Evolutionary conservation across 2,888 invertebrate species (phyloP), one percentile per base, ranked within the genome.

Genomic region (Eristalinus sepulchralis): DNA sequence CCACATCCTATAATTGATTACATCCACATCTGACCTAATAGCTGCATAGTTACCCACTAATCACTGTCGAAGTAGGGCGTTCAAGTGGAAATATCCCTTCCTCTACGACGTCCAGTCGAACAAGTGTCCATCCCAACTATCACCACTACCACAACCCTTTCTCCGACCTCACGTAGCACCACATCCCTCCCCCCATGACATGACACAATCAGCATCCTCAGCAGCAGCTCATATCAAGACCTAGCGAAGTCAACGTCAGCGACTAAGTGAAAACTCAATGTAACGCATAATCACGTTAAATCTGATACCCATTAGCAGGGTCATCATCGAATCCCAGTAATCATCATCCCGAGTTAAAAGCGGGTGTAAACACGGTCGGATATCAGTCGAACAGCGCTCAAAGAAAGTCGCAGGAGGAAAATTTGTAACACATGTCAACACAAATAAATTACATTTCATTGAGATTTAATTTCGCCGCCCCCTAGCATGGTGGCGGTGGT

Each of bases 371-470:
- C 81, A 84, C 73, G 34, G 79, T 70, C 78, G 27, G 78, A 80
- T 68, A 80, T 80, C 84, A 66, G 63, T 77, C 73, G 60, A 63
- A 76, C 78, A 70, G 78, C 76, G 75, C 67, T 67, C 66, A 63
- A 62, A 63, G 31, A 55, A 81, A 55, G 53, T 47, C 53, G 70
- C 62, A 82, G 59, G 75, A 82, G 39, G 72, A 83, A 89, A 89
- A 89, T 89, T 88, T 88, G 88, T 89, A 89, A 89, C 89, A 89
- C 89, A 89, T 89, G 89, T 89, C 89, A 89, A 89, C 88, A 89
- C 88, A 89, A 89, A 89, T 88, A 88, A 89, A 89, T 89, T 89
- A 89, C 89, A 88, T 89, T 88, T 89, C 88, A 89, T 89, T 89
- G 88, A 78, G 87, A 89, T 88, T 87, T 88, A 88, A 85, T 88